Evolutionary conservation across 2,113 vertebrate species (phyloP).

Genomic region (Mastomys natalensis): DNA sequence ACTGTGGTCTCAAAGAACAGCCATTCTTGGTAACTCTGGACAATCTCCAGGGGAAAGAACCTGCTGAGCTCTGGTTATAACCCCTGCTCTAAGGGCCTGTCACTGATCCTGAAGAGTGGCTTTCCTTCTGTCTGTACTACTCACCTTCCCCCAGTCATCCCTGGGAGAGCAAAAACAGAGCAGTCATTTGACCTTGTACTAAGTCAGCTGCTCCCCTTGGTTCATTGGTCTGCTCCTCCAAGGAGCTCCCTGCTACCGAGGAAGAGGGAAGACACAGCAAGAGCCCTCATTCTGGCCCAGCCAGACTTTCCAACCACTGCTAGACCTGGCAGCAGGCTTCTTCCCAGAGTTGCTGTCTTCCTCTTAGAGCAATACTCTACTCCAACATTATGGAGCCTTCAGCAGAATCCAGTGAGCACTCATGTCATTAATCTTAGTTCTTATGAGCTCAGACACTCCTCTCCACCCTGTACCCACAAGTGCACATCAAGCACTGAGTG

Average conservation of each 20-base stretch:
- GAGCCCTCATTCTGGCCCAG: constrained; percentile 47
- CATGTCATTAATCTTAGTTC: not conserved
- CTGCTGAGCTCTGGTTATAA: not conserved
- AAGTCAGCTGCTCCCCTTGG: constrained; percentile 74
- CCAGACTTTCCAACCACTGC: constrained; percentile 59
- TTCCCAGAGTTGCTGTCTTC: constrained; percentile 13
- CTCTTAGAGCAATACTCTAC: not conserved
- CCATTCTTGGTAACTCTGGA: not conserved
- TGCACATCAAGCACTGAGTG: not conserved
- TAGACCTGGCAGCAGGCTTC: constrained; percentile 29
- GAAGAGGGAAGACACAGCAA: constrained; percentile 76
- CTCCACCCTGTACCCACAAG: not conserved
- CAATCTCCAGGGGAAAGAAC: no score
- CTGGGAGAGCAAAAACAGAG: constrained; percentile 56
- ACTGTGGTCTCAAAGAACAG: not conserved
- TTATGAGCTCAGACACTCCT: not conserved
- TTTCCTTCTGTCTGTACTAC: constrained; percentile 57
- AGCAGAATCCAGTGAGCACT: not conserved
- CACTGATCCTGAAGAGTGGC: constrained; percentile 46
- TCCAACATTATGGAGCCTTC: not conserved
- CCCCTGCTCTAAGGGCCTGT: not conserved
- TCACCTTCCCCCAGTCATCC: constrained; percentile 61
- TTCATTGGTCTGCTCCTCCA: constrained; percentile 76
- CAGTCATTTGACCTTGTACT: constrained; percentile 78
- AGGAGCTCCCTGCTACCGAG: constrained; percentile 74